Evolutionary conservation across 2,888 invertebrate species (phyloP), one percentile per base, ranked within the genome.

Genomic region (Trachelus troglodyta): DNA sequence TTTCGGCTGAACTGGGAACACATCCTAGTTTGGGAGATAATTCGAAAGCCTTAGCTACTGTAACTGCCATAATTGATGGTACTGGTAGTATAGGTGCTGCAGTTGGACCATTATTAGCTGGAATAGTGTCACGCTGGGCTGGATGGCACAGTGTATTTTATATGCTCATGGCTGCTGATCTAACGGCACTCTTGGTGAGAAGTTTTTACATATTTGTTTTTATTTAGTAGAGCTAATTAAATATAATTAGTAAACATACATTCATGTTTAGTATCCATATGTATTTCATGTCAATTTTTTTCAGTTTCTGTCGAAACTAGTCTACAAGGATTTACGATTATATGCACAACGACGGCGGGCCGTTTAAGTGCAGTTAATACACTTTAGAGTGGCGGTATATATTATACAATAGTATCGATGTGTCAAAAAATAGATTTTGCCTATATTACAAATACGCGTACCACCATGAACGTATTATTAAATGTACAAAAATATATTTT

Each of bases 41-140:
- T 92, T 92, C 97, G 0, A 96, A 96, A 89, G 99, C 98, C 9
- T 92, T 99, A 79, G 98, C 99, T 11, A 99, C 99, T 0, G 98
- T 99, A n/a, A 98, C 98, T 0, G 98, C 98, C 34, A 98, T 99
- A 85, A 98, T 99, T 74, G 99, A 99, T 92, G 99, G 99, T 74
- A 98, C 98, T 0, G 98, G 99, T 11, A 97, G 97, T 80, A 94
- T 97, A 79, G 97, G 98, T 77, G 98, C 98, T 74, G 98, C 98
- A 0, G 93, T 98, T 33, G 98, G 99, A 0, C 99, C 99, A 0
- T 92, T 98, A 85, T 89, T 99, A 78, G 98, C 97, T 3, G 98
- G 96, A 75, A 93, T 97, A 74, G 95, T 98, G 12, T 96, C 96
- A 0, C 85, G 87, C 34, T 88, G 89, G 74, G 92, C 92, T 82